Conservation (phyloP, 1,140 invertebrate species). For the Teleogryllus occipitalis region DNA sequence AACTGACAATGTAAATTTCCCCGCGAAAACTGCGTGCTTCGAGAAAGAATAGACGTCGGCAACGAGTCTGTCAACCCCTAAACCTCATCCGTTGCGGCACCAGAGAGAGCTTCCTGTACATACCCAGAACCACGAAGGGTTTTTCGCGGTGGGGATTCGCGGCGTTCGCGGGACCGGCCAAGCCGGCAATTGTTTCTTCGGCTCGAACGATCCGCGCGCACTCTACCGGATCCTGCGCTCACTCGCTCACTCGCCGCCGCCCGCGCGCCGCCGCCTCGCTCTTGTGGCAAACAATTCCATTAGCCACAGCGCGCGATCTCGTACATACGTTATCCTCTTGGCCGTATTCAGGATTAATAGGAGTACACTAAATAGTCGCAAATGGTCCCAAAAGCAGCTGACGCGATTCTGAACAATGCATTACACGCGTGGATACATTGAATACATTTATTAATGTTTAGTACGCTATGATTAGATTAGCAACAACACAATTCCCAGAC, state of each 20-base stretch:
- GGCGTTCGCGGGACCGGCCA: no score
- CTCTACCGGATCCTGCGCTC: background rate
- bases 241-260: no score
- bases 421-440: slow-evolving; percentile 3
- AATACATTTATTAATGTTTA: slow-evolving; percentile 6
- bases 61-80: no score
- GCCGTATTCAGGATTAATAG: background rate
- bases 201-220: background rate
- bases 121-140: no score
- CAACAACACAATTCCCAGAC: background rate
- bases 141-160: no score
- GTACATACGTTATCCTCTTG: slow-evolving; percentile 1
- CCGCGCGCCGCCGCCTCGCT: background rate
- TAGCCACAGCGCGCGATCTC: background rate
- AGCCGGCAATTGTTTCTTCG: background rate
- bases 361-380: background rate
- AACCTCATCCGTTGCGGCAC: no score
- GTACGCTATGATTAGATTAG: background rate
- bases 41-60: no score
- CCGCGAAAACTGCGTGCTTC: no score
- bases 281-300: background rate
- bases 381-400: background rate
- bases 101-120: no score
- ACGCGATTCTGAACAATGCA: background rate
- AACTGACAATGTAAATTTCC: no score